Percentiles rank a stretch among this genome's conserved stretches.
phyloP scores from a whole-genome alignment of 2,888 invertebrate genomes.

The Eudasyphora cyanicolor region DNA sequence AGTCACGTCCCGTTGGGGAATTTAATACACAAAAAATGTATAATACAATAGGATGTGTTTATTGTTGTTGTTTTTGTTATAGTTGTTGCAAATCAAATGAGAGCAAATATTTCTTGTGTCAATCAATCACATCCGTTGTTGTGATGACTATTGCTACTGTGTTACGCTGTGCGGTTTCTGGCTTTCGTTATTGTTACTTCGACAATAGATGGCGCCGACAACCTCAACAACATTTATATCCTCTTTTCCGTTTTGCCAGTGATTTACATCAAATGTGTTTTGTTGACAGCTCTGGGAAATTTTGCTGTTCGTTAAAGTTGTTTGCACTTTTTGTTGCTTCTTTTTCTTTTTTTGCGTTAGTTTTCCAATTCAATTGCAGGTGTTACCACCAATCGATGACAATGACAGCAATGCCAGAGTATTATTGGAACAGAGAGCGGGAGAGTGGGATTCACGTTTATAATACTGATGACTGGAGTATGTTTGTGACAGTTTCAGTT shows the following conservation, averaged over 20 bases:
- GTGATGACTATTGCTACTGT: neutral
- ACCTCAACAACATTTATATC: slow-evolving; percentile 48
- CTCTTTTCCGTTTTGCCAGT: slow-evolving; percentile 34
- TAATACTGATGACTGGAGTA: neutral
- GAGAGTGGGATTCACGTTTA: no score
- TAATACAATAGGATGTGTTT: no score
- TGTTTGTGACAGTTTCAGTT: neutral
- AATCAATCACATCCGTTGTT: slow-evolving; percentile 67
- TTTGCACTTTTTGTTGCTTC: neutral
- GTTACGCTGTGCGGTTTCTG: slow-evolving; percentile 34
- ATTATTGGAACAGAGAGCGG: no score
- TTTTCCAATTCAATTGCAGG: slow-evolving; percentile 48
- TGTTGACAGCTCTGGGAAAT: slow-evolving; percentile 38
- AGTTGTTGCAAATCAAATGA: slow-evolving; percentile 36
- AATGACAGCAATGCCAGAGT: no score
- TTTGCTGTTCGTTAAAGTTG: slow-evolving; percentile 29
- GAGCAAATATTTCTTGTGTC: slow-evolving; percentile 60
- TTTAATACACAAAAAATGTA: slow-evolving; percentile 26
- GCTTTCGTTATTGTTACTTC: slow-evolving; percentile 39
- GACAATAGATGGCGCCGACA: slow-evolving; percentile 52
- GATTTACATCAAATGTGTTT: slow-evolving; percentile 51
- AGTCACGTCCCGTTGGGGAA: neutral
- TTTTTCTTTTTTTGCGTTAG: slow-evolving; percentile 1
- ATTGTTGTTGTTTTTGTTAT: slow-evolving; percentile 33
- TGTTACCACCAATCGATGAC: slow-evolving; percentile 3